These are phyloP conservation scores for Zaprionus africanus DNA, from an alignment of 1,140 invertebrate genomes.

Conservation along the genomic window DNA sequence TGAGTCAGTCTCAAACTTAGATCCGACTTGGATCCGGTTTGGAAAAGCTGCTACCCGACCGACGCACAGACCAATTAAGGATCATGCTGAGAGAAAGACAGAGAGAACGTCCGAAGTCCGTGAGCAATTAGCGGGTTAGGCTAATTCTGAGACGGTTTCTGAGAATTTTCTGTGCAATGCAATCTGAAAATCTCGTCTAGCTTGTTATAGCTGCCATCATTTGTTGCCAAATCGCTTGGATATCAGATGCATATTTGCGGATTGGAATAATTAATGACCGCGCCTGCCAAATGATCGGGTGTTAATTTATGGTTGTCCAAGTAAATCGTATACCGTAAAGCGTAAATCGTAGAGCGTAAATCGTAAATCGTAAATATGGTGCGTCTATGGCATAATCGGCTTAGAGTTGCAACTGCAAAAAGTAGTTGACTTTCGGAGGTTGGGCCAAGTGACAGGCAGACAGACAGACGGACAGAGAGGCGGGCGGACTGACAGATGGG, in stretches of 20 bases:
- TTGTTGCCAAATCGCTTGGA: slow-evolving; percentile 21
- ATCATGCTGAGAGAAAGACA: slow-evolving; percentile 29
- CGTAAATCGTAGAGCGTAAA: slow-evolving; percentile 23
- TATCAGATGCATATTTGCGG: slow-evolving; percentile 19
- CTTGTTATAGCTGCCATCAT: slow-evolving; percentile 6
- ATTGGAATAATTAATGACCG: slow-evolving; percentile 43
- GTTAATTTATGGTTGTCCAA: slow-evolving; percentile 50
- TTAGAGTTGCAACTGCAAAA: slow-evolving; percentile 12
- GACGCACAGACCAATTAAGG: slow-evolving; percentile 45
- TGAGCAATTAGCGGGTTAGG: slow-evolving; percentile 39
- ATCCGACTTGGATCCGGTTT: slow-evolving; percentile 43
- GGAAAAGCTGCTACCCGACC: slow-evolving; percentile 15
- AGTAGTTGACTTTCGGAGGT: slow-evolving; percentile 32
- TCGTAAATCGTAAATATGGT: slow-evolving; percentile 32
- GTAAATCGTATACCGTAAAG: slow-evolving; percentile 41
- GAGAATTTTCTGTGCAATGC: slow-evolving; percentile 31
- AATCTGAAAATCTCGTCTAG: slow-evolving; percentile 9
- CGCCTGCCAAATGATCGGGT: slow-evolving; percentile 43
- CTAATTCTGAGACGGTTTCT: slow-evolving; percentile 41
- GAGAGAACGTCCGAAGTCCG: slow-evolving; percentile 26
- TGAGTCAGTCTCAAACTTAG: slow-evolving; percentile 32
- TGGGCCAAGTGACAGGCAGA: slow-evolving; percentile 22
- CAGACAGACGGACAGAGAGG: neutral
- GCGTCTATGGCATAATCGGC: slow-evolving; percentile 36
- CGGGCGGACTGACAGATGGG: neutral